Base-by-base conservation (phyloP, 2,113 vertebrate species). In the Ranitomeya imitator region DNA sequence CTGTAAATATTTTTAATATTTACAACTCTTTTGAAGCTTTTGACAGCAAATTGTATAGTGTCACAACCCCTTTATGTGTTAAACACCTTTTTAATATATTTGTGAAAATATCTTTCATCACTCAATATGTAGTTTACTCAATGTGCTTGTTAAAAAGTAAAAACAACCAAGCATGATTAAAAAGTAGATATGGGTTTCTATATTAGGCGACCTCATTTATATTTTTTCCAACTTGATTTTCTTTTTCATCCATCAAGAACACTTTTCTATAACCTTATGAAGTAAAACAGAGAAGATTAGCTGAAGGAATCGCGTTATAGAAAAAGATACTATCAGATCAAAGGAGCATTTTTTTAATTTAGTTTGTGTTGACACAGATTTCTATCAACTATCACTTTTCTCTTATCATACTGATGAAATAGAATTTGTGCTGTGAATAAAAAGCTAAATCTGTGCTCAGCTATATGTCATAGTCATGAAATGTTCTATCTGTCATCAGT, bases 331-430 rank as follows among this genome's bases (percentile, higher is more conserved):
- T 92, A 96, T 95, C 93, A 7, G 89, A 92, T 91, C 91, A 93
- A 93, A 93, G 91, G 90, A 87, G 89, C 88, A 92, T 54, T 87
- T 93, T 96, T 97, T 96, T 95, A 95, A 96, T 96, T 96, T 95
- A 95, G 92, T 95, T 95, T 94, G 89, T 97, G 94, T 96, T 96
- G 94, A 95, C 94, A 95, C 90, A 95, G 95, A 96, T 96, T 90
- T 86, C 90, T 94, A 95, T 96, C 95, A 95, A 88, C 92, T 95
- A 95, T 96, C 95, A 90, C 92, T 94, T 94, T 93, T 92, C 92
- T 88, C 91, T 95, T 96, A 96, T 96, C 95, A 21, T 90, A 59
- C 85, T 91, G 92, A 95, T 6, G 26, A 95, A 96, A 96, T 95
- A 91, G 93, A 93, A 94, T 95, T 95, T 95, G 91, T 92, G 88